Conservation (phyloP, 2,797 vertebrate genomes). For the Sandelia bainsii region DNA sequence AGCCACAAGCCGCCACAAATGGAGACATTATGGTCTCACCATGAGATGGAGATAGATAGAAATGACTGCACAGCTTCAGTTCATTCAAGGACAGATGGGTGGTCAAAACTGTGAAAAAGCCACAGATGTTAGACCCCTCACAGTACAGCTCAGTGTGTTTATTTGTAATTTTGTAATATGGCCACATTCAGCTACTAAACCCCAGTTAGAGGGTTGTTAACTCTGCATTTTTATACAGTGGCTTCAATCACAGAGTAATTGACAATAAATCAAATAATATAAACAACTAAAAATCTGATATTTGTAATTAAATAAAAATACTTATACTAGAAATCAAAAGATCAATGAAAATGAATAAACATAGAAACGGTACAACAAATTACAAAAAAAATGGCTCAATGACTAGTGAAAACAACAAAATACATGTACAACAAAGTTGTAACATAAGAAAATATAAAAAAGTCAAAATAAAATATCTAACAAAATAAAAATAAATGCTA, state of each 20-base stretch:
- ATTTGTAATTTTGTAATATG: not conserved
- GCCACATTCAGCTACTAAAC: constrained; percentile 6
- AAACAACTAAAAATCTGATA: not conserved
- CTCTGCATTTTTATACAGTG: not conserved
- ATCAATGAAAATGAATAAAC: not conserved
- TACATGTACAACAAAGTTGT: too few species aligned
- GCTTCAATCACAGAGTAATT: not conserved
- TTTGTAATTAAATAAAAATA: not conserved
- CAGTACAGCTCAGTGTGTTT: not conserved
- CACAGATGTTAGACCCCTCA: constrained; percentile 20
- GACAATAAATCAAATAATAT: not conserved
- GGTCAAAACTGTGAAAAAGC: constrained; percentile 40
- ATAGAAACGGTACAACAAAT: too few species aligned
- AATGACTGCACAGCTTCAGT: constrained; percentile 49
- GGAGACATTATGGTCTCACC: constrained; percentile 60
- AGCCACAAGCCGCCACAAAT: constrained; percentile 55
- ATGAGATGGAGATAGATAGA: constrained; percentile 45
- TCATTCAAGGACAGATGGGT: constrained; percentile 57
- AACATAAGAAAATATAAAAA: too few species aligned
- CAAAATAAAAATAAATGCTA: too few species aligned
- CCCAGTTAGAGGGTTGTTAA: not conserved
- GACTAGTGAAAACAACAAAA: too few species aligned
- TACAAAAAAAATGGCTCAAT: too few species aligned
- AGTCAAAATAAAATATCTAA: too few species aligned
- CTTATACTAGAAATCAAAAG: not conserved